Percentiles rank a stretch among this genome's conserved stretches.
Conservation (phyloP, 1,140 invertebrate species). For the Triops longicaudatus region DNA sequence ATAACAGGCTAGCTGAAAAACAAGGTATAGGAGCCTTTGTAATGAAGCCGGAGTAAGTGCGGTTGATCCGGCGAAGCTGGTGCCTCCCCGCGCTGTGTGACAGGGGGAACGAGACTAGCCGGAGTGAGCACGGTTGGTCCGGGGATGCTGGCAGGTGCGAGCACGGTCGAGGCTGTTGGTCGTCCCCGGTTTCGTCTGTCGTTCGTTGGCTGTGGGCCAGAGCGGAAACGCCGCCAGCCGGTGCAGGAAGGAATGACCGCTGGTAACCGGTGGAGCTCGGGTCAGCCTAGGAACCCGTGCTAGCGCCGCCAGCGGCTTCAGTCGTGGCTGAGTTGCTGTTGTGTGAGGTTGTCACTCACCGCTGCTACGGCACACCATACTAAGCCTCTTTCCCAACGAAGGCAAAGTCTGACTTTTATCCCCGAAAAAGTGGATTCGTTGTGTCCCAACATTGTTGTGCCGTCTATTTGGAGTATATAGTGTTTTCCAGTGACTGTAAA, state of each 20-base stretch:
- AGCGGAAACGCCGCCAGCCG: constrained; percentile 7
- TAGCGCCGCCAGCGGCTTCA: neutral
- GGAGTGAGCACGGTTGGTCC: too few relatives aligned
- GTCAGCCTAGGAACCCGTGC: neutral
- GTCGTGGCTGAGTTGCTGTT: neutral
- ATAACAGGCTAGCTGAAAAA: too few relatives aligned
- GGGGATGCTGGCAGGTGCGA: neutral
- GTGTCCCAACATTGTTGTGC: neutral
- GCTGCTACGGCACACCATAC: neutral
- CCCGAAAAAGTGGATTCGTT: neutral
- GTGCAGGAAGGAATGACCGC: constrained; percentile 2
- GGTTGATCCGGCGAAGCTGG: too few relatives aligned
- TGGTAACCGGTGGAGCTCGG: neutral
- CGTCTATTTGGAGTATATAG: constrained; percentile 2
- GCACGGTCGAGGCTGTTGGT: neutral
- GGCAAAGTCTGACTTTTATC: neutral
- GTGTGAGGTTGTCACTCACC: neutral
- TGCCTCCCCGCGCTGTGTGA: too few relatives aligned
- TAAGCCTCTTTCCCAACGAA: neutral
- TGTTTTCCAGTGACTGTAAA: neutral
- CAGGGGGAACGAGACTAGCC: too few relatives aligned
- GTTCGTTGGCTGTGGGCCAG: neutral
- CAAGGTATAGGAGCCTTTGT: too few relatives aligned
- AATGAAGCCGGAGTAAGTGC: too few relatives aligned
- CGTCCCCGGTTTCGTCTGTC: neutral